Evolutionary conservation across 2,797 vertebrate species (phyloP).

Genomic region (Arctocebus calabarensis): DNA sequence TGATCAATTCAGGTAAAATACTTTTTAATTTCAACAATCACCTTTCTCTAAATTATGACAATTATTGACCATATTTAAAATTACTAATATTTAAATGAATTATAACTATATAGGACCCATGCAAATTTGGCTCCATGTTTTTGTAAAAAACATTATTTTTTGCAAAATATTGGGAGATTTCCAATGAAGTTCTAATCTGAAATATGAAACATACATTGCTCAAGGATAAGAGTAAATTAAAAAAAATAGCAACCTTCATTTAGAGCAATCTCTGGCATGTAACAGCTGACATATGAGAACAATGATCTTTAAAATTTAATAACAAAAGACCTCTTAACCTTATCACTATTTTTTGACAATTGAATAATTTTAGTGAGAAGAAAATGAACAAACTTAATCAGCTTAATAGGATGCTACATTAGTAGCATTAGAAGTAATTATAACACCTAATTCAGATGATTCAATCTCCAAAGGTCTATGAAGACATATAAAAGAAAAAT

Average conservation of each 20-base stretch:
- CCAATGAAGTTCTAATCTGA: background rate
- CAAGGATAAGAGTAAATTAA: background rate
- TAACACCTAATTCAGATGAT: conserved; percentile 13
- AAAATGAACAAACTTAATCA: conserved; percentile 62
- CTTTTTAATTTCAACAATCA: background rate
- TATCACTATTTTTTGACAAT: conserved; percentile 58
- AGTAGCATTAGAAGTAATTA: conserved; percentile 73
- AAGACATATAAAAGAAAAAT: background rate
- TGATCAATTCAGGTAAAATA: background rate
- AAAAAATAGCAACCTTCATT: background rate
- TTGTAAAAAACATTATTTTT: background rate
- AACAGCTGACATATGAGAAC: background rate
- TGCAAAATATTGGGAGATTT: background rate
- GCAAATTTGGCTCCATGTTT: background rate
- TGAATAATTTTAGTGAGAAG: conserved; percentile 61
- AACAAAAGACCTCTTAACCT: conserved; percentile 66
- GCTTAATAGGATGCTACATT: conserved; percentile 51
- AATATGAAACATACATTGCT: background rate
- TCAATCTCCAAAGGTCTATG: conserved; percentile 49
- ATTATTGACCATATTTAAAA: background rate
- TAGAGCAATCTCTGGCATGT: background rate
- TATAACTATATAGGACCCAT: background rate
- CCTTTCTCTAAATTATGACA: conserved; percentile 12
- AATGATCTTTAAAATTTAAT: conserved; percentile 47
- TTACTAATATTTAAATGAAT: conserved; percentile 1